Percentiles rank a stretch among this genome's conserved stretches.
These are phyloP conservation scores for Lasioglossum vierecki DNA, from an alignment of 2,888 invertebrate species.

Conservation along the genomic window DNA sequence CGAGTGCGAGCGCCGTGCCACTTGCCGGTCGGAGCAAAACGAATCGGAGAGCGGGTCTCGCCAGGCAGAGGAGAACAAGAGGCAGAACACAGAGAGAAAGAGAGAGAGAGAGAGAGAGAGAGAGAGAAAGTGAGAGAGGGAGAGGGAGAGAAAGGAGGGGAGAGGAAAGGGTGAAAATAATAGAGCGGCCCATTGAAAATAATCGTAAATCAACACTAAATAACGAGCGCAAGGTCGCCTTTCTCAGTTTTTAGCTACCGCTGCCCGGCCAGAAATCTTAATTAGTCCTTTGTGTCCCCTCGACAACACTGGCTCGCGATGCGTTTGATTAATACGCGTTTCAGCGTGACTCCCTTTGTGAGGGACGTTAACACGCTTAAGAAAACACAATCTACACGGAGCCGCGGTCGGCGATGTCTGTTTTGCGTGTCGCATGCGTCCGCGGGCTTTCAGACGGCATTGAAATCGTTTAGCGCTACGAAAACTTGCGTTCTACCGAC, in stretches of 20 bases:
- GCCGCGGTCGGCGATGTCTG: conserved; percentile 41
- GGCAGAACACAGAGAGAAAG: background rate
- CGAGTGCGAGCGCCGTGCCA: conserved; percentile 19
- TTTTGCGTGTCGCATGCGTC: conserved; percentile 50
- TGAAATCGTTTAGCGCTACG: conserved; percentile 63
- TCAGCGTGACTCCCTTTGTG: conserved; percentile 68
- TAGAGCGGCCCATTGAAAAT: conserved; percentile 53
- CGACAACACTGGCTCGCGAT: conserved; percentile 41
- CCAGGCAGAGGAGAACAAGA: background rate
- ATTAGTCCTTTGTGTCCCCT: conserved; percentile 68
- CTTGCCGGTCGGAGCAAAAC: conserved; percentile 16
- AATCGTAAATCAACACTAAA: conserved; percentile 70
- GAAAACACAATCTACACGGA: conserved; percentile 68
- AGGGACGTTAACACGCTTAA: conserved; percentile 57
- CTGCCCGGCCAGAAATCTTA: conserved; percentile 67
- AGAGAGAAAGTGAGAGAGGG: background rate
- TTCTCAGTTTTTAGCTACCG: conserved; percentile 29
- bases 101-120: background rate
- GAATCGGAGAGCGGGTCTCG: background rate
- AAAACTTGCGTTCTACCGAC: background rate
- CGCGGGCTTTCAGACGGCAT: conserved; percentile 50
- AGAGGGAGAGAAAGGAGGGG: background rate
- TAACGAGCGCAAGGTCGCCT: conserved; percentile 67
- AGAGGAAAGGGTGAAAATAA: conserved; percentile 36
- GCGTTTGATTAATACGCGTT: conserved; percentile 71